These are phyloP conservation scores for Dasysyrphus tricinctus DNA, from an alignment of 2,888 invertebrate genomes.

Conservation along the genomic window DNA sequence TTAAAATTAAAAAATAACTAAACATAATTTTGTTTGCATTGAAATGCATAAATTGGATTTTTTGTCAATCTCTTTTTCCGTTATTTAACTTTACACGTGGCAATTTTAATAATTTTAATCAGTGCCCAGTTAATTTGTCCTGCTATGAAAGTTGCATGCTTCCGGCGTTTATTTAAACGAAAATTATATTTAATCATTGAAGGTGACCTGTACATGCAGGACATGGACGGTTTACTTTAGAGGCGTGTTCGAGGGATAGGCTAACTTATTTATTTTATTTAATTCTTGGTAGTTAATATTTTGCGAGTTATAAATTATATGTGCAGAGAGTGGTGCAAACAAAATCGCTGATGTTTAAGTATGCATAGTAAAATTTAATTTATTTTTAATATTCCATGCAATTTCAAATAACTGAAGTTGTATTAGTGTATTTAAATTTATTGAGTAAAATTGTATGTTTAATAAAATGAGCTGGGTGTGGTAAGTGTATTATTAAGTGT, in stretches of 20 bases:
- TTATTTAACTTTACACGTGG: not conserved
- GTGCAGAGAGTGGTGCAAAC: not conserved
- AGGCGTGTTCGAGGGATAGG: not conserved
- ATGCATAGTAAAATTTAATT: not conserved
- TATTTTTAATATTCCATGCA: not conserved
- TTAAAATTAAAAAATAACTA: not conserved
- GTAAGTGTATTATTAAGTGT: no score
- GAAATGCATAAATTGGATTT: not conserved
- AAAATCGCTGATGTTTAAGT: not conserved
- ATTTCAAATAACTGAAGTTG: not conserved
- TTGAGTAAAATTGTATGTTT: not conserved
- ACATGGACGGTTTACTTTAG: not conserved
- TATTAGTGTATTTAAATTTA: not conserved
- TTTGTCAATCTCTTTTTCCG: not conserved
- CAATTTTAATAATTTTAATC: constrained; percentile 10
- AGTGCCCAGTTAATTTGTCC: not conserved
- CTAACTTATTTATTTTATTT: not conserved
- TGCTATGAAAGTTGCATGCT: not conserved
- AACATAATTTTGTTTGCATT: not conserved
- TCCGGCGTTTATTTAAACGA: not conserved
- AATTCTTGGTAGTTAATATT: not conserved
- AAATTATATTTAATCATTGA: not conserved
- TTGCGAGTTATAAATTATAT: not conserved
- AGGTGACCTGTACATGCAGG: not conserved
- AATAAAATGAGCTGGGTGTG: not conserved